Base-by-base conservation (phyloP, 2,797 vertebrate species). In the Platyrinchus mystaceus region DNA sequence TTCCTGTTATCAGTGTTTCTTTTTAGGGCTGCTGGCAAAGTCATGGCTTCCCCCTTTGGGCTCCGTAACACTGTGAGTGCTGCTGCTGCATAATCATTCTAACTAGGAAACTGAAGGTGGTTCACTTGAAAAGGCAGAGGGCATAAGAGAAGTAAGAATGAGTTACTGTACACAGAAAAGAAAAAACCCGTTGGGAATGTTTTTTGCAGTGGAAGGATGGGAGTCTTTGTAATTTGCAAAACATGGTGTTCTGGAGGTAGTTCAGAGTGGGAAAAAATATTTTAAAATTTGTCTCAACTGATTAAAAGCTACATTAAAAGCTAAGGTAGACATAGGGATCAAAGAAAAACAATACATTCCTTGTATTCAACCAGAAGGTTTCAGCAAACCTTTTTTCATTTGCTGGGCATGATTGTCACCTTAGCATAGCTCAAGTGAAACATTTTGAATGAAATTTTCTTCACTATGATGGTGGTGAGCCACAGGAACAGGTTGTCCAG, bases 301-400 rank as follows among this genome's bases (percentile, higher is more conserved):
- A 80, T 68, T 53, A 82, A 81, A 96, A 85, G 49, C 18, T n/a
- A 87, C 88, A 79, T 73, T 30, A 87, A 85, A 96, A 85, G 8
- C 28, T 78, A 36, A 81, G 24, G 41, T 46, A 67, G 32, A 41
- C 3, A 14, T 32, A 71, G 49, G 12, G 28, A 50, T 43, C 21
- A 60, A 60, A 66, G 23, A 27, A 62, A 47, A 86, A 62, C 27
- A 79, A n/a, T 24, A 44, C 14, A 41, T 91, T 77, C 27, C 68
- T 86, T 81, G 12, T 86, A 46, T 74, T 88, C 67, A 79, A 21
- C 5, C 4, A 77, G 60, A 87, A 94, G 20, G 49, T 47, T 44
- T 84, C 66, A 47, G 18, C n/a, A 78, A 50, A 24, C 7, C 62
- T 73, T 86, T 84, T 91, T 52, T 36, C 30, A 37, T 37, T 68